phyloP scores from a whole-genome alignment of 1,140 invertebrate species.

The Drosophila ambigua region DNA sequence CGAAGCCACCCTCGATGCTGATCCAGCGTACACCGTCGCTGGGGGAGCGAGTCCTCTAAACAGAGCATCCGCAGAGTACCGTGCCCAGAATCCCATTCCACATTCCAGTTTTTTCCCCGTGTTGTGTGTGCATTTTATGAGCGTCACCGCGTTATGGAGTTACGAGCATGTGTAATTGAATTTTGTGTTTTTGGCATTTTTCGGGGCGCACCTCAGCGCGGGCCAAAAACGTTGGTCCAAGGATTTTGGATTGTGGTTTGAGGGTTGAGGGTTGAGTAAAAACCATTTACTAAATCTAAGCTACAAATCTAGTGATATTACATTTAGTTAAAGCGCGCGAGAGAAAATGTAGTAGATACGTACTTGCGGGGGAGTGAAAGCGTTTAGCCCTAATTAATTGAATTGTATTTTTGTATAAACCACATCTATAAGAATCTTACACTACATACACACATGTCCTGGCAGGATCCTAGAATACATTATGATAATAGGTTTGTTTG shows the following conservation, averaged over 20 bases:
- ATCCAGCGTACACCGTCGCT: constrained; percentile 81
- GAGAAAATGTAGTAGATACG: constrained; percentile 17
- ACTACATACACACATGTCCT: background rate
- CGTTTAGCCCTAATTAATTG: constrained; percentile 61
- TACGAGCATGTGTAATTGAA: constrained; percentile 76
- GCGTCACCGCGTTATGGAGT: constrained; percentile 30
- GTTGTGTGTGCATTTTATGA: constrained; percentile 62
- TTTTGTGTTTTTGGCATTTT: constrained; percentile 79
- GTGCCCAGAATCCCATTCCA: background rate
- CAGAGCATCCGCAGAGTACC: background rate
- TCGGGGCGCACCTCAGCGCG: constrained; percentile 21
- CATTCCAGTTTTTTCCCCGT: constrained; percentile 27
- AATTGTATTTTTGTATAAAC: constrained; percentile 67
- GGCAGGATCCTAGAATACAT: constrained; percentile 5
- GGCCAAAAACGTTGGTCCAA: background rate
- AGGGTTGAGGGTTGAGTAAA: constrained; percentile 5
- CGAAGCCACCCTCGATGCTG: constrained; percentile 80
- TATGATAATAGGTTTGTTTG: constrained; percentile 4
- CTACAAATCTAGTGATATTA: constrained; percentile 83
- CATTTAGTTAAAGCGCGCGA: constrained; percentile 68
- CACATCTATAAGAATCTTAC: background rate
- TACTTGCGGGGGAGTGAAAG: constrained; percentile 12
- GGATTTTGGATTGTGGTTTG: too few species aligned
- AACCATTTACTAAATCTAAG: constrained; percentile 69
- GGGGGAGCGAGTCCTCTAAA: constrained; percentile 81